Base-by-base conservation (phyloP, 2,888 invertebrate genomes). In the Heliconius ethilla region DNA sequence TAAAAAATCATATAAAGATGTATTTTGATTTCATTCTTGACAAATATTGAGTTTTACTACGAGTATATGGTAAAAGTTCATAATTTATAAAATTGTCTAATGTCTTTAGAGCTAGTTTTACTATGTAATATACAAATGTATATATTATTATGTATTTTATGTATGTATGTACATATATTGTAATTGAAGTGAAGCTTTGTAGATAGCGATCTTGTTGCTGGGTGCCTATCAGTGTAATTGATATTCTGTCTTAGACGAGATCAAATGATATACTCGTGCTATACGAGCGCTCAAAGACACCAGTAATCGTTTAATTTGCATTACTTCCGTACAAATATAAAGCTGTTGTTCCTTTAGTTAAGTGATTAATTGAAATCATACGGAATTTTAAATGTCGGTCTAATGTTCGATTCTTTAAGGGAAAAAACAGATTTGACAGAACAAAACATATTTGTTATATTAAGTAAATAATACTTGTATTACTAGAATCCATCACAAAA, bases 211-310 rank as follows among this genome's bases (percentile, higher is more conserved):
- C 75, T 78, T 59, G 70, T 73, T 72, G 66, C 67, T 40, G 27
- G 45, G 18, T 33, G 51, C 45, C 51, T 75, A 63, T 77, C 51
- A 72, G 22, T 25, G 75, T 70, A 75, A 78, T 78, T 78, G 75
- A 78, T 78, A 78, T 78, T 75, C 67, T 40, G 55, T 69, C 75
- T 75, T 65, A 67, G 37, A 22, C 33, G 70, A 69, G 67, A 67
- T 69, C 75, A 55, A 37, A 69, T 62, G 33, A 51, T 51, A 45
- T n/a, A 70, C 7, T 15, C 45, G 33, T 33, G 33, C 33, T 1
- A 33, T 51, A 18, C 25, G 27, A 13, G 65, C 33, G 33, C 29
- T 18, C 45, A 45, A 18, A 51, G 6, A 66, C 33, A 22, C 22
- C 22, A 67, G n/a, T 66, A 65, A 10, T 22, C 33, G 4, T 27